Base-by-base conservation (phyloP, 2,113 vertebrate genomes). In the Drymodes brunneopygia region DNA sequence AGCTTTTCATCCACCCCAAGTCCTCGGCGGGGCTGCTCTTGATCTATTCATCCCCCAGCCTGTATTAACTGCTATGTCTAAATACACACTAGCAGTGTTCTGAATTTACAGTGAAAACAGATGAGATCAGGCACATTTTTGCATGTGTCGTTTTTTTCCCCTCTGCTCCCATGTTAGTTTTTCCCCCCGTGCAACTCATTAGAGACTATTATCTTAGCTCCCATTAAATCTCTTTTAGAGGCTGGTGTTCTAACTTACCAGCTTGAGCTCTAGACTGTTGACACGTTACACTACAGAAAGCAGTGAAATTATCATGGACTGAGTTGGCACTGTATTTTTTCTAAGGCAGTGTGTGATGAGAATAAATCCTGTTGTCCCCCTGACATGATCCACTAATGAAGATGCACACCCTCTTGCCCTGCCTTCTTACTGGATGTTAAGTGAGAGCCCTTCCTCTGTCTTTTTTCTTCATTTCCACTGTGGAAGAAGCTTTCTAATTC, bases 361-460 rank as follows among this genome's bases (percentile, higher is more conserved):
- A 96, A 91, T 95, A 95, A 95, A 95, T 96, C 81, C 56, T 47
- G 25, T 92, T 83, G 82, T 80, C 67, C 60, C 67, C 27, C 69
- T 94, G 92, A 86, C 70, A 42, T 24, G 66, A 90, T 90, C 80
- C 38, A 35, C 45, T 94, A 95, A 95, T 83, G 67, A 93, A 96
- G 90, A 93, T 25, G 47, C 88, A 90, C 75, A 54, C 78, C 81
- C 70, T 62, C 45, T 75, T 65, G 84, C 81, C 89, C 85, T 91
- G 64, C 62, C 60, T 58, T 91, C 73, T 65, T 67, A 24, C 89
- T 75, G 73, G 58, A 35, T 94, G 24, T 66, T 71, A 91, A 94
- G 62, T 54, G 71, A 90, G 54, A 92, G 66, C 62, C 61, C 54
- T 96, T 94, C 74, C 53, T 61, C 78, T 0, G 4, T 74, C 62